Base-by-base conservation (phyloP, 2,797 vertebrate genomes). In the Pachyuromys duprasi region DNA sequence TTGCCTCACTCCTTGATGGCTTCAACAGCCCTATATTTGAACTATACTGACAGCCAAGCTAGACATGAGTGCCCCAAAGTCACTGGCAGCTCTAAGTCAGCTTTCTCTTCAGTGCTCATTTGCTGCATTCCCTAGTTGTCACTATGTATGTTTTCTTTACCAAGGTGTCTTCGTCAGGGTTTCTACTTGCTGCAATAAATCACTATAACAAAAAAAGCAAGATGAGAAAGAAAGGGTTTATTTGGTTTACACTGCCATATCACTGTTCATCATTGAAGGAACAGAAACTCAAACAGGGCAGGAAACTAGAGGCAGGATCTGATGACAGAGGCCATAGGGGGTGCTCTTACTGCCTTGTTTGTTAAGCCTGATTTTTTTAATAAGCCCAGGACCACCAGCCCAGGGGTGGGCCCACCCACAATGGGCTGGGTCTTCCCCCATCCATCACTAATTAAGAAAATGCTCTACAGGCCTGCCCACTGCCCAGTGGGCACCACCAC, bases 91-190 rank as follows among this genome's bases (percentile, higher is more conserved):
- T 87, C 42, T 2, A 31, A 26, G 31, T 62, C 75, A 65, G 33
- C 42, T 75, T 36, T 45, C 13, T 91, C 36, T 42, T 78, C 60
- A 9, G 28, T 76, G 33, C 55, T 90, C 22, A 79, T 53, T 69
- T 74, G 49, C 79, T 89, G 0, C 82, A 42, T 65, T 75, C 53
- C 18, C 49, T n/a, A 26, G 53, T 62, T 20, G 82, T 60, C 20
- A 33, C 79, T 74, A 0, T 81, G 55, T 86, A 17, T 72, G 17
- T 90, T 94, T 96, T 92, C n/a, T 89, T 81, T 87, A 67, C 17
- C 39, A 78, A n/a, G 26, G 39, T n/a, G 5, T 84, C 62, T 84
- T 84, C 33, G 81, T 63, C 4, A 65, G 31, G 18, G 62, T 49
- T 8, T 33, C 62, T 84, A 0, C 67, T 49, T 49, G 31, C 62